Conservation (phyloP, 2,888 invertebrate genomes). For the Erynnis tages region DNA sequence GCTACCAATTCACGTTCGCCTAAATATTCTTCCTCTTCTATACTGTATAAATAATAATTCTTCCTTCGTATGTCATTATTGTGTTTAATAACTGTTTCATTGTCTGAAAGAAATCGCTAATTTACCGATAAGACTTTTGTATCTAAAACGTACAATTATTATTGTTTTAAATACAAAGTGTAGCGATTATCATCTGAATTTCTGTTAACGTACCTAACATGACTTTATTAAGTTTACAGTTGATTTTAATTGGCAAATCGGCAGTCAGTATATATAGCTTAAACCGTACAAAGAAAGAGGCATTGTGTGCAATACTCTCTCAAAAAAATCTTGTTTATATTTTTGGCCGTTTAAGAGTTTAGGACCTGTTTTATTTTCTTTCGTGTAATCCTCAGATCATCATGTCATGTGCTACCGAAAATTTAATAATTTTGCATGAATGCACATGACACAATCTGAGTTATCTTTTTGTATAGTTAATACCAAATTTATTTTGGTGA, state of each 20-base stretch:
- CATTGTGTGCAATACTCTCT: constrained; percentile 17
- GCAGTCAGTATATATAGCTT: constrained; percentile 2
- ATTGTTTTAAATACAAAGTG: too few relatives aligned
- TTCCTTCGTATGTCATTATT: too few relatives aligned
- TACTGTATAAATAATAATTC: too few relatives aligned
- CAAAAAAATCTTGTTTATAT: background rate
- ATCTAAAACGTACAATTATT: too few relatives aligned
- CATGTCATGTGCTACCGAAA: constrained; percentile 29
- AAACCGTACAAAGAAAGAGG: background rate
- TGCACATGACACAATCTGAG: constrained; percentile 33
- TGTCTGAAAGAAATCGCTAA: too few relatives aligned
- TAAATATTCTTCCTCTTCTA: too few relatives aligned
- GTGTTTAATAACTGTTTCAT: too few relatives aligned
- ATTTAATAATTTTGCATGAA: constrained; percentile 7
- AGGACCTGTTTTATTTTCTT: background rate
- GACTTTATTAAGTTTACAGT: too few relatives aligned
- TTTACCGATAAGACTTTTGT: too few relatives aligned
- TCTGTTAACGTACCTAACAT: too few relatives aligned
- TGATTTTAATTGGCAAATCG: background rate
- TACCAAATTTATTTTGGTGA: constrained; percentile 57
- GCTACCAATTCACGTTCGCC: too few relatives aligned
- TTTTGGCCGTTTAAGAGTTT: constrained; percentile 13
- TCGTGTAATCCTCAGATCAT: constrained; percentile 18
- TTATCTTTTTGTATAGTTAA: constrained; percentile 44
- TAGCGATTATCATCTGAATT: too few relatives aligned